Evolutionary conservation across 2,888 invertebrate species (phyloP), one percentile per base, ranked within the genome.

Genomic region (Tinea pellionella): DNA sequence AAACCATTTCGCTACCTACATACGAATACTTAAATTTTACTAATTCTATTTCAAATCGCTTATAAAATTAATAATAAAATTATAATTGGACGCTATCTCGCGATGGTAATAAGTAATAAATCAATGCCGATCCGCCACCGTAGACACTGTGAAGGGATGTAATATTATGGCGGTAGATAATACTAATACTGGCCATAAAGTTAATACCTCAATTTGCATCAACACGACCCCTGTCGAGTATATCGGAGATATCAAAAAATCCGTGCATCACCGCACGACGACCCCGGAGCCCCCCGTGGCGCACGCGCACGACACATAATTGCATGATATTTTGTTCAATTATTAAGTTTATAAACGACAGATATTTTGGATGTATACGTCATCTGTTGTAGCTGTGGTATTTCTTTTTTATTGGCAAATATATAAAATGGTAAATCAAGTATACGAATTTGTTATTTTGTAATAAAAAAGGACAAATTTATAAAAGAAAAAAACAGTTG

Each of bases 191-290:
- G 69, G 72, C 72, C 71, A 77, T 77, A 74, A 74, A 72, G 73
- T 69, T 77, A 79, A 80, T 77, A 71, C 77, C 75, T 68, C 75
- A 74, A 80, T 79, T 80, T 79, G 77, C 79, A 80, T 78, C 73
- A 72, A 69, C 74, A 72, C 74, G 73, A 75, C 63, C 62, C 63
- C 62, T 37, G 57, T 60, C 42, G 61, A 29, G 32, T 58, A 19
- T 53, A 60, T 47, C 59, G 47, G 32, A 32, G 30, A 56, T 42
- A 57, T 59, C 56, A 59, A 59, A 61, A 61, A 59, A 61, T 61
- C 56, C 59, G 61, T 18, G 57, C 56, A 59, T 47, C 59, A 63
- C 55, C 61, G 60, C 8, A 62, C 62, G 61, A 60, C 61, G 63
- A 56, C 62, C 43, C 57, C 16, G 43, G 12, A 65, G 61, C 65